Evolutionary conservation across 2,113 vertebrate species (phyloP).

Genomic region (Rafetus swinhoei): DNA sequence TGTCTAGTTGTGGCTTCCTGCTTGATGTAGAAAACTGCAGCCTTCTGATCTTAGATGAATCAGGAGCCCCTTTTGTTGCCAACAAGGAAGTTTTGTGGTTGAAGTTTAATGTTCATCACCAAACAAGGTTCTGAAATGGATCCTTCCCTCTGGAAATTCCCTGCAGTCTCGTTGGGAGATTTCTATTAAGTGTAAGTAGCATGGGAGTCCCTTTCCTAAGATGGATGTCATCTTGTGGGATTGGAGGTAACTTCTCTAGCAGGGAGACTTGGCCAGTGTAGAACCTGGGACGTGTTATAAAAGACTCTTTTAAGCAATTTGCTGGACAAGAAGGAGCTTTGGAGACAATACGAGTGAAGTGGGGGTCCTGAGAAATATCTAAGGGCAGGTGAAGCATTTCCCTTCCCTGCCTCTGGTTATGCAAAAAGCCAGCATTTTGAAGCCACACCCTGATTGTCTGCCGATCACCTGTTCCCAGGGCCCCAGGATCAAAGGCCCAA

Average conservation of each 20-base stretch:
- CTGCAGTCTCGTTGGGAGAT: not conserved
- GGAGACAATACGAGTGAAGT: not conserved
- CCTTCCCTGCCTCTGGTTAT: not conserved
- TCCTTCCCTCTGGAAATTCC: not conserved
- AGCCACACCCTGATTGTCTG: not conserved
- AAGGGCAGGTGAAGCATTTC: not conserved
- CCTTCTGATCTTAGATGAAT: not conserved
- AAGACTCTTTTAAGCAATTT: not conserved
- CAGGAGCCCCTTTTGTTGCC: not conserved
- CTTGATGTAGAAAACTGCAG: not conserved
- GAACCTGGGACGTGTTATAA: not conserved
- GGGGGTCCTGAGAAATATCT: not conserved
- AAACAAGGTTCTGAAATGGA: not conserved
- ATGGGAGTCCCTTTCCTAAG: not conserved
- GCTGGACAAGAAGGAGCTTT: not conserved
- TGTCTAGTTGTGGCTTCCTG: not conserved
- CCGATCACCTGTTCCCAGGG: not conserved
- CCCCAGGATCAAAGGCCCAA: not conserved
- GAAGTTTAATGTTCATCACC: not conserved
- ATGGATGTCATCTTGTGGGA: not conserved
- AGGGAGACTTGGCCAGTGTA: not conserved
- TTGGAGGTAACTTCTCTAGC: not conserved
- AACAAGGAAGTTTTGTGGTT: no score
- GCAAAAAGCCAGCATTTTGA: not conserved
- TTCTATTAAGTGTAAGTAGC: not conserved